phyloP scores from a whole-genome alignment of 2,888 invertebrate genomes.

The Podotricha telesiphe region DNA sequence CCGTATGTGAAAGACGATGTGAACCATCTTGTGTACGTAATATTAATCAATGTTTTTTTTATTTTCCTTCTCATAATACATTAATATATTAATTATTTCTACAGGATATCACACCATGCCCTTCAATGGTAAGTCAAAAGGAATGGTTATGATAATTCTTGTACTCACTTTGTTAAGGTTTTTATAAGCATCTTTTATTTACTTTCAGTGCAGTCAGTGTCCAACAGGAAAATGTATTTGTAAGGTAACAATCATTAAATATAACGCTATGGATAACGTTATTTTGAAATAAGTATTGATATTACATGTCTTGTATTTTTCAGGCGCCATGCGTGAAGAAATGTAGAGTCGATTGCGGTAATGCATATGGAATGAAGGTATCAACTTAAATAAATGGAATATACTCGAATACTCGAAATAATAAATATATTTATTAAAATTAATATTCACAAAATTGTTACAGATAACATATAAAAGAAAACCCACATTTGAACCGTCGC shows the following conservation, averaged over 20 bases:
- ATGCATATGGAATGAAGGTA: slow-evolving; percentile 60
- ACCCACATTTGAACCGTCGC: slow-evolving; percentile 57
- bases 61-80: background rate
- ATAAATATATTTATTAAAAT: background rate
- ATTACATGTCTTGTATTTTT: slow-evolving; percentile 34
- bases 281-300: background rate
- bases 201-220: slow-evolving; percentile 47
- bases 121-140: slow-evolving; percentile 40
- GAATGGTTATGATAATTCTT: background rate
- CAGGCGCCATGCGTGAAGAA: slow-evolving; percentile 52
- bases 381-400: no score
- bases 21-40: slow-evolving; percentile 50
- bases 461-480: slow-evolving; percentile 63
- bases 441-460: slow-evolving; percentile 27
- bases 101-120: slow-evolving; percentile 45
- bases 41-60: background rate
- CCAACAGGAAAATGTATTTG: slow-evolving; percentile 50
- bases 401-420: no score
- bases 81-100: slow-evolving; percentile 19
- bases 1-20: slow-evolving; percentile 47
- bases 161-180: background rate
- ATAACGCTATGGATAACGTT: background rate
- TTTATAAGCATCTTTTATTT: background rate
- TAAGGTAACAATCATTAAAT: slow-evolving; percentile 47
- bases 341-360: slow-evolving; percentile 55